A percentile compares a stretch with the other conserved stretches of the same genome.
Conservation (phyloP, 2,888 invertebrate species). For the Thymelicus acteon region DNA sequence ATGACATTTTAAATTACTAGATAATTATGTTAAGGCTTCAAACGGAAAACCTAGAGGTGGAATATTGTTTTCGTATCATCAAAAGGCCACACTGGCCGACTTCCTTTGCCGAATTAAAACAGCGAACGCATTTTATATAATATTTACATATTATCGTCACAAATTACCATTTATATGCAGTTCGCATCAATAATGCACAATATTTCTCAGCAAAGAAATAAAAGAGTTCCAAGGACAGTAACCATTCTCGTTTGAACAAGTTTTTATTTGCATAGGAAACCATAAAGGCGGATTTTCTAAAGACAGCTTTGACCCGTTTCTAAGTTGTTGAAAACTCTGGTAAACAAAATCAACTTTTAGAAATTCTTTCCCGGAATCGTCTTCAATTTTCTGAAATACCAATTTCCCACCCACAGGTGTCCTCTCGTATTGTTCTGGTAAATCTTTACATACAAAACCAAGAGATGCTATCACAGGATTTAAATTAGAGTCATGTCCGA, state of each 20-base stretch:
- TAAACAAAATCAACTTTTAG: constrained; percentile 67
- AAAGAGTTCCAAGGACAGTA: constrained; percentile 63
- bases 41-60: too few species aligned
- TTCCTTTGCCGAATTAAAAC: too few species aligned
- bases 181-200: not conserved
- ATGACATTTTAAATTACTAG: too few species aligned
- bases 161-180: too few species aligned
- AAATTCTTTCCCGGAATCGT: constrained; percentile 48
- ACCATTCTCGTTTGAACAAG: constrained; percentile 55
- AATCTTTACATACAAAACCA: constrained; percentile 54
- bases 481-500: constrained; percentile 73
- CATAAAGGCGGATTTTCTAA: constrained; percentile 55
- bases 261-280: constrained; percentile 53
- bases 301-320: constrained; percentile 51
- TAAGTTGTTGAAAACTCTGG: constrained; percentile 56
- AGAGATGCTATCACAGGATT: constrained; percentile 56
- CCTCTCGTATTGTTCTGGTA: constrained; percentile 61
- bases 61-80: too few species aligned
- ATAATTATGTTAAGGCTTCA: too few species aligned
- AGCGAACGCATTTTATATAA: too few species aligned
- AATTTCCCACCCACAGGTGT: constrained; percentile 72
- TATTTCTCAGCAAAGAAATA: constrained; percentile 38
- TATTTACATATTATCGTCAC: too few species aligned
- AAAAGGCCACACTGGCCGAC: too few species aligned
- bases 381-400: constrained; percentile 69